Base-by-base conservation (phyloP, 2,797 vertebrate genomes). In the Oreortyx pictus region DNA sequence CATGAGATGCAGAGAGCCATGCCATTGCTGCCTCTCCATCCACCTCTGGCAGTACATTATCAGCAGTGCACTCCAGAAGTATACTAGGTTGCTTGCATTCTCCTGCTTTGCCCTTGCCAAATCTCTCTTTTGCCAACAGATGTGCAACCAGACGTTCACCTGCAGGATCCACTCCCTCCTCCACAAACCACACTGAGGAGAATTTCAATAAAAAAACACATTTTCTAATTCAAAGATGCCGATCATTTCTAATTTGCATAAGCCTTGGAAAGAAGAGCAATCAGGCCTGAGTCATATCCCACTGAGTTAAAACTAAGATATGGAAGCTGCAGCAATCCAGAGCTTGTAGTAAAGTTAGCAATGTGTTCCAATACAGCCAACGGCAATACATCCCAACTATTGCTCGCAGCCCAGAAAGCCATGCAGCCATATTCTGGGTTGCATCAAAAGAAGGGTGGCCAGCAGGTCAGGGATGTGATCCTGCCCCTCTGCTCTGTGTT, bases 21-120 rank as follows among this genome's bases (percentile, higher is more conserved):
- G 19, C 11, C 37, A 46, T 31, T 54, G 43, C 22, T 2, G 1
- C 16, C 9, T 64, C 11, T 25, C 54, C 2, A 0, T 31, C 41
- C 24, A 25, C 11, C 20, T 72, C 46, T 52, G 33, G 19, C 46
- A 78, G 9, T 47, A 64, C 59, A 33, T 71, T 41, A 65, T 17
- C 18, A 54, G 14, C 59, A 60, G 25, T 1, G 25, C 14, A 52
- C 22, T 70, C 10, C 44, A 79, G 62, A 74, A 79, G 52, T 52
- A 12, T 70, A 22, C 29, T 68, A 29, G 35, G 54, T 54, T 82
- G 33, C 3, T 50, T 57, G n/a, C 62, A 16, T 27, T 29, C 37
- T 74, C 23, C 43, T 54, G 23, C 23, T 37, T 61, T 77, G 25
- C 5, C 15, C 44, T 65, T 65, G 15, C 14, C 43, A 27, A 74